Conservation (phyloP, 2,113 vertebrate species). For the Laterallus jamaicensis region DNA sequence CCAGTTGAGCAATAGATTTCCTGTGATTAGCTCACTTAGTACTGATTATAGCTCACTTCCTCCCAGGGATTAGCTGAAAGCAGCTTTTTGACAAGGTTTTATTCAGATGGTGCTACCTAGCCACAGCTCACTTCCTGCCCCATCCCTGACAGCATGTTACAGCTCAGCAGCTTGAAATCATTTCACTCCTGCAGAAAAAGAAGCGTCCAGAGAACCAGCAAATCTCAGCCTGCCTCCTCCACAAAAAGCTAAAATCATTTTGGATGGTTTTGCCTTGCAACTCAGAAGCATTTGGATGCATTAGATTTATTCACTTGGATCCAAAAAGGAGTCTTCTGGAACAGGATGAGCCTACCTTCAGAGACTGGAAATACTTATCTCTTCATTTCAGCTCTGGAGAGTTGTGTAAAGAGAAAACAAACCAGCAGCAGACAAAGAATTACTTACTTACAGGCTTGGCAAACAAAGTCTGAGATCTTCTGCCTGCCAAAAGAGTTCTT, state of each 20-base stretch:
- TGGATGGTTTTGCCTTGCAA: neutral
- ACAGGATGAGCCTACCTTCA: neutral
- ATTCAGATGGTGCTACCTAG: slow-evolving; percentile 52
- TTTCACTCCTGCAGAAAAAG: neutral
- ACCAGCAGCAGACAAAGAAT: neutral
- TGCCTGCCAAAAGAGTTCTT: neutral
- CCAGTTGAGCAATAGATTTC: slow-evolving; percentile 66
- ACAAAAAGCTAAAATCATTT: neutral
- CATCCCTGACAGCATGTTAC: neutral
- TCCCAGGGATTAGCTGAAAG: slow-evolving; percentile 60
- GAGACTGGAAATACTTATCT: neutral
- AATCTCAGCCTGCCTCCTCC: neutral
- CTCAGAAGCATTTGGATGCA: neutral
- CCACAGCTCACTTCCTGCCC: slow-evolving; percentile 58
- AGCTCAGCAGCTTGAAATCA: neutral
- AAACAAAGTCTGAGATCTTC: neutral
- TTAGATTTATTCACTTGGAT: neutral
- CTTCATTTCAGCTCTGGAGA: neutral
- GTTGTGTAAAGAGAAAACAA: neutral
- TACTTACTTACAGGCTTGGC: neutral
- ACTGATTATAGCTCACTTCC: slow-evolving; percentile 68
- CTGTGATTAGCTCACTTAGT: slow-evolving; percentile 64
- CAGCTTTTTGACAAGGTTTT: slow-evolving; percentile 53
- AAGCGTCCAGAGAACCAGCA: neutral
- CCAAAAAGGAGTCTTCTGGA: neutral